Evolutionary conservation across 1,140 invertebrate genomes (phyloP).

Genomic region (Triops longicaudatus): DNA sequence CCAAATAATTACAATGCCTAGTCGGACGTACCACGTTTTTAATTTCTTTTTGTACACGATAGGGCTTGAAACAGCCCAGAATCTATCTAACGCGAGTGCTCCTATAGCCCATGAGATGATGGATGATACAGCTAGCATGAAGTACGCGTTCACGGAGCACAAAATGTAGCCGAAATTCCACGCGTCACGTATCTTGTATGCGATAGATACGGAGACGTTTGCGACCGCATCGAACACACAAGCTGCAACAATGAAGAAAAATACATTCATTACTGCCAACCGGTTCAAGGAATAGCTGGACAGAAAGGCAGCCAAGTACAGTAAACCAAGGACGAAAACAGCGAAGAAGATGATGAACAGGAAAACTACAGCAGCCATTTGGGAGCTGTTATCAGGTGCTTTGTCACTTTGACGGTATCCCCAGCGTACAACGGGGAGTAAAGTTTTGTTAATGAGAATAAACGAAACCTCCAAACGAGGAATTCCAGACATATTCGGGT

Average conservation of each 20-base stretch:
- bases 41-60: background rate
- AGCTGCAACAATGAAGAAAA: background rate
- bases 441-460: background rate
- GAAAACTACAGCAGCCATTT: background rate
- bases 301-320: background rate
- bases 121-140: background rate
- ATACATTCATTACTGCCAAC: background rate
- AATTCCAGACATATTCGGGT: background rate
- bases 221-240: background rate
- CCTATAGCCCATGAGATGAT: background rate
- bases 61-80: background rate
- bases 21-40: background rate
- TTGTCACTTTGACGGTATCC: background rate
- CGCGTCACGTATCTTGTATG: background rate
- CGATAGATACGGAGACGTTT: background rate
- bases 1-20: background rate
- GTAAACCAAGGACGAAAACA: background rate
- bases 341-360: background rate
- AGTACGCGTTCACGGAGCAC: background rate
- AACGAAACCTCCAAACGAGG: conserved; percentile 1
- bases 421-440: background rate
- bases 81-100: background rate
- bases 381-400: background rate
- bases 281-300: background rate
- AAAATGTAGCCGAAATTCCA: background rate